These are phyloP conservation scores for Gadus chalcogrammus DNA, from an alignment of 2,113 vertebrate species.

Conservation along the genomic window DNA sequence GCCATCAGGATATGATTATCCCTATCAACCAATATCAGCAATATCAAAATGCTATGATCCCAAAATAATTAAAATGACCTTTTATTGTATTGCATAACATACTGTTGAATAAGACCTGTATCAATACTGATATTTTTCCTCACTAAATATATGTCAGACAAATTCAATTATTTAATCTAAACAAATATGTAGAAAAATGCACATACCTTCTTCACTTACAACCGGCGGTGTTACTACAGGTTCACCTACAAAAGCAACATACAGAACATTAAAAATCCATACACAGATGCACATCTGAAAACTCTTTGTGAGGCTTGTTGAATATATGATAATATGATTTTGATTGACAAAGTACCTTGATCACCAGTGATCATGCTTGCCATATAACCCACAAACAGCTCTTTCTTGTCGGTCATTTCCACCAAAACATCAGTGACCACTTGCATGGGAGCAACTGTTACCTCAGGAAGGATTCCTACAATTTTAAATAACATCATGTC, in stretches of 20 bases:
- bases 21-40: too few species aligned
- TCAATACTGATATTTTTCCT: conserved; percentile 62
- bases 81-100: background rate
- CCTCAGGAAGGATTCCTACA: conserved; percentile 61
- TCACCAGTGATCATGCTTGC: conserved; percentile 66
- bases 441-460: conserved; percentile 69
- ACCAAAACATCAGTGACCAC: conserved; percentile 64
- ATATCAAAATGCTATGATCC: too few species aligned
- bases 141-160: conserved; percentile 50
- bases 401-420: conserved; percentile 66
- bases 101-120: conserved; percentile 41
- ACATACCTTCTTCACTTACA: conserved; percentile 52
- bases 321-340: background rate
- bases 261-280: background rate
- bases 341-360: conserved; percentile 50
- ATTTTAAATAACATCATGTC: background rate
- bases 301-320: background rate
- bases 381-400: conserved; percentile 65
- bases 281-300: background rate
- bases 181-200: conserved; percentile 4
- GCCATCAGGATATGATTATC: too few species aligned
- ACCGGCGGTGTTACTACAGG: conserved; percentile 17
- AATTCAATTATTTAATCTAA: conserved; percentile 45
- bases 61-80: too few species aligned
- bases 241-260: conserved; percentile 37